A percentile compares a stretch with the other conserved stretches of the same genome.
Evolutionary conservation across 2,113 vertebrate genomes (phyloP).

Genomic region (Aramus guarauna): DNA sequence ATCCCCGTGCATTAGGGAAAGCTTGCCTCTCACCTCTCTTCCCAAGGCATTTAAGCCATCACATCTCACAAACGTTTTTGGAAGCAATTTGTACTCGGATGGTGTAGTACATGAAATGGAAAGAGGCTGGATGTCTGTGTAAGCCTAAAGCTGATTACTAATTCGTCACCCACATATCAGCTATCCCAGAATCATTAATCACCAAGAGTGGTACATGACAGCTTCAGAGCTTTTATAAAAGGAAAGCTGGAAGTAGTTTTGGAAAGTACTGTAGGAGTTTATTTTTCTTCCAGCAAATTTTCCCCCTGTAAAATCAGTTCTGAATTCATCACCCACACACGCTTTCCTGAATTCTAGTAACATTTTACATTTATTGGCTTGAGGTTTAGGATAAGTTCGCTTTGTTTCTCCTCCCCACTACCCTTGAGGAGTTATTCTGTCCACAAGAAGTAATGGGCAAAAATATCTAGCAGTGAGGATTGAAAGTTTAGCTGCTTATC

Average conservation of each 20-base stretch:
- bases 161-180: constrained; percentile 28
- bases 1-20: not conserved
- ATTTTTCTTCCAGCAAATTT: constrained; percentile 19
- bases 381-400: not conserved
- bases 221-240: constrained; percentile 11
- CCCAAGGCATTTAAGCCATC: not conserved
- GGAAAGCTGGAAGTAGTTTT: constrained; percentile 32
- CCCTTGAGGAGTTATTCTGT: not conserved
- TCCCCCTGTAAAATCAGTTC: constrained; percentile 1
- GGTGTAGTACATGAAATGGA: not conserved
- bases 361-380: constrained; percentile 22
- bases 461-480: not conserved
- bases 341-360: not conserved
- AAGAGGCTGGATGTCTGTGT: not conserved
- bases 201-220: constrained; percentile 19
- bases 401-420: not conserved
- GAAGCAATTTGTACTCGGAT: not conserved
- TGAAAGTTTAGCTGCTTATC: constrained; percentile 52
- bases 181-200: constrained; percentile 43
- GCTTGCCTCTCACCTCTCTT: not conserved
- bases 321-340: not conserved
- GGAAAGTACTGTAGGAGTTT: constrained; percentile 34
- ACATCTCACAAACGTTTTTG: not conserved
- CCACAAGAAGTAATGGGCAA: not conserved
- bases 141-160: constrained; percentile 32